Evolutionary conservation across 2,888 invertebrate genomes (phyloP), one percentile per base, ranked within the genome.

Genomic region (Chaitophorus viminalis): DNA sequence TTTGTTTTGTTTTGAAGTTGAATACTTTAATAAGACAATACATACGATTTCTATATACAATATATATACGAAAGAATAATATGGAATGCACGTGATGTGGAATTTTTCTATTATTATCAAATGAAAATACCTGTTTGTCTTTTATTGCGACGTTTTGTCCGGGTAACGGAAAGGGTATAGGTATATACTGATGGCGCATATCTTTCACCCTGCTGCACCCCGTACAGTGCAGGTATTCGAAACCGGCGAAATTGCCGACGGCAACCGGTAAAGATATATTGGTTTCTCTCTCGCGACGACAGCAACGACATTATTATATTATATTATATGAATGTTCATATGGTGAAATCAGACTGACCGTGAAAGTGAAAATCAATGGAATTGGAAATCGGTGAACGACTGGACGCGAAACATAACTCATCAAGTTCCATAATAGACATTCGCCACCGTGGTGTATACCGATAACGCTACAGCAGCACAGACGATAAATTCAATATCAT

Each of bases 31-130:
- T 72, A 74, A 82, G 29, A 54, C 11, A 36, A 60, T 60, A 36
- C 29, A 54, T 29, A 52, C 33, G 54, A 54, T 54, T 74, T 6
- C 11, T 11, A 11, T 82, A 29, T 54, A 54, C 5, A 21, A 60
- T 21, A 25, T 60, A 46, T 14, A 46, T 11, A 46, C 18, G 31
- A 82, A 70, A 82, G 17, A 21, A 11, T 21, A 21, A 60, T 46
- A 31, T 70, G 76, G 70, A 70, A 86, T 78, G 86, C 46, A 46
- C 29, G 72, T 9, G 29, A 39, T 18, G 21, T 36, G 86, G 78
- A 78, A 78, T 86, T 77, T 72, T 21, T 70, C 77, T 68, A 65
- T 78, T 78, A 86, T 86, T 86, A 78, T 68, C 70, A 68, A 77
- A 86, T 33, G 68, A 31, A 65, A 65, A 75, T 68, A 70, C 33